These are phyloP conservation scores for Torymus auratus DNA, from an alignment of 2,888 invertebrate species.

Conservation along the genomic window DNA sequence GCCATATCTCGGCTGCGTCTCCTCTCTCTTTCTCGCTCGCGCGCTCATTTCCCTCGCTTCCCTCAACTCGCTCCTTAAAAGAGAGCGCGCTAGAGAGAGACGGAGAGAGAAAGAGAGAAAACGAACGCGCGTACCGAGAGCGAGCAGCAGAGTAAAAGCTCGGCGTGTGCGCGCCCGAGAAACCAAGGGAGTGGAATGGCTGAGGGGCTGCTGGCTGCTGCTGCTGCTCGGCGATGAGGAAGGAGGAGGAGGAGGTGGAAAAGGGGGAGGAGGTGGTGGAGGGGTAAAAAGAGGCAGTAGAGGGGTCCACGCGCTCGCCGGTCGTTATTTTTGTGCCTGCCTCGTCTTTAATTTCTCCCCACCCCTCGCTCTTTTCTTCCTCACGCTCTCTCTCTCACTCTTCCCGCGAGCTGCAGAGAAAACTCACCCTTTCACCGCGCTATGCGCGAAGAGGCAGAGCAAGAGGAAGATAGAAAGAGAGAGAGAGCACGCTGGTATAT, in stretches of 20 bases:
- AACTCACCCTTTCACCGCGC: slow-evolving; percentile 46
- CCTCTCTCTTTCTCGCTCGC: slow-evolving; percentile 26
- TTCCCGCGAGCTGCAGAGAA: slow-evolving; percentile 5
- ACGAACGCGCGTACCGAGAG: not conserved
- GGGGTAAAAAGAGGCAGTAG: slow-evolving; percentile 59
- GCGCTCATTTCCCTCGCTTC: slow-evolving; percentile 36
- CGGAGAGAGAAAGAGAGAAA: slow-evolving; percentile 21
- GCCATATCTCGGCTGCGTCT: slow-evolving; percentile 56
- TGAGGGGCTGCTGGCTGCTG: slow-evolving; percentile 47
- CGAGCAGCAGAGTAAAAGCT: slow-evolving; percentile 33
- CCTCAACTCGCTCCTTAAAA: slow-evolving; percentile 44
- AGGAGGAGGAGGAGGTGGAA: slow-evolving; percentile 41
- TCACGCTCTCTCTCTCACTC: slow-evolving; percentile 5
- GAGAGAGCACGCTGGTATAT: slow-evolving; percentile 46
- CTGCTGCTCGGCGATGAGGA: slow-evolving; percentile 34
- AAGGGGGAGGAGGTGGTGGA: slow-evolving; percentile 47
- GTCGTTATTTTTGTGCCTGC: slow-evolving; percentile 77
- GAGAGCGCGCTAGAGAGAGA: slow-evolving; percentile 20
- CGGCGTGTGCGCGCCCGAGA: slow-evolving; percentile 24
- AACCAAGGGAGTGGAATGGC: slow-evolving; percentile 58
- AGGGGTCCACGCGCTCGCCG: slow-evolving; percentile 63
- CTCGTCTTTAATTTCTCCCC: slow-evolving; percentile 77
- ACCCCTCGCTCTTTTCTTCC: slow-evolving; percentile 46
- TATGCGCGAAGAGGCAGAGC: slow-evolving; percentile 59
- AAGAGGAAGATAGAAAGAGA: slow-evolving; percentile 46